phyloP scores from a whole-genome alignment of 2,113 vertebrate genomes.

The Notarius lentiginosus region DNA sequence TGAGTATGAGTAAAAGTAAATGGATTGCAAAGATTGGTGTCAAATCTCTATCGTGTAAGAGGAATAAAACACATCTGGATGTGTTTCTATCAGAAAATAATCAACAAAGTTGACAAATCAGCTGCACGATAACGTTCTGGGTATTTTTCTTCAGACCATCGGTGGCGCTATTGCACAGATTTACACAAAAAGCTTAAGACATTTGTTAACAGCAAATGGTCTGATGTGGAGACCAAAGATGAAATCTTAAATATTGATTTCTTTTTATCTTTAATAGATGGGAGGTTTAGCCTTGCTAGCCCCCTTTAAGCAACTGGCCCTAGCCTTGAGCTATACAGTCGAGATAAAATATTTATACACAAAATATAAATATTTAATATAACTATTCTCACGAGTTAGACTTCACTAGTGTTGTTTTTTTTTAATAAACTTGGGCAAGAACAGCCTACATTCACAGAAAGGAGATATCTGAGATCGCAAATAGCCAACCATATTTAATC shows the following conservation, averaged over 20 bases:
- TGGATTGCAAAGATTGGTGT: neutral
- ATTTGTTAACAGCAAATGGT: too few relatives aligned
- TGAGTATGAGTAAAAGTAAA: neutral
- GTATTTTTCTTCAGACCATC: neutral
- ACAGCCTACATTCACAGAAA: neutral
- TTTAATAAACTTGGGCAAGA: neutral
- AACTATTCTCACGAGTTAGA: too few relatives aligned
- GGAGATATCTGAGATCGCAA: neutral
- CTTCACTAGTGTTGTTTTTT: neutral
- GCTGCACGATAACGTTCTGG: neutral
- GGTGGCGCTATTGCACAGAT: too few relatives aligned
- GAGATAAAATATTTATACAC: neutral
- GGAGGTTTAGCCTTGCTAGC: neutral
- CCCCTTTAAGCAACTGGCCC: too few relatives aligned
- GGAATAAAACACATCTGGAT: neutral
- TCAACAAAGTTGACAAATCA: neutral
- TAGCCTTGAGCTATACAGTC: neutral
- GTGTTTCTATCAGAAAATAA: neutral
- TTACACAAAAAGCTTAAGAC: too few relatives aligned
- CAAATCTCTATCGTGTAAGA: neutral
- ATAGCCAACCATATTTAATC: neutral
- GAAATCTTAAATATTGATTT: too few relatives aligned
- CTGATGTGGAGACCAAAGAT: too few relatives aligned
- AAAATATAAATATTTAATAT: too few relatives aligned
- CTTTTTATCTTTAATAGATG: too few relatives aligned